These are phyloP conservation scores for Pogonognathellus flavescens DNA, from an alignment of 1,140 invertebrate genomes.

Conservation along the genomic window DNA sequence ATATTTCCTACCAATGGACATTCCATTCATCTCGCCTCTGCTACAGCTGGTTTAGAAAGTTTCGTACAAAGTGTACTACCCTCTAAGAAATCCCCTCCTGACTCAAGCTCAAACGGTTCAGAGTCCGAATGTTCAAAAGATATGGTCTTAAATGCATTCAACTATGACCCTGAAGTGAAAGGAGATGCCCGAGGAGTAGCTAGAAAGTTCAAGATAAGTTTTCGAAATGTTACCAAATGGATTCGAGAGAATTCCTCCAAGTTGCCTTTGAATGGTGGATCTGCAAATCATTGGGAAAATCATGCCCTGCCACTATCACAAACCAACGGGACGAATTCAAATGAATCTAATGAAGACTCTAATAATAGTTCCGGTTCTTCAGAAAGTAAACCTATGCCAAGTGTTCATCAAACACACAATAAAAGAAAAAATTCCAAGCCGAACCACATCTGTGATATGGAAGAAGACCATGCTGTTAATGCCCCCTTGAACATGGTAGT, in stretches of 20 bases:
- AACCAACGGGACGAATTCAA: constrained; percentile 14
- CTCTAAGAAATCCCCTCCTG: constrained; percentile 38
- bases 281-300: neutral
- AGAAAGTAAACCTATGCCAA: constrained; percentile 1
- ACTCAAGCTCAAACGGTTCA: constrained; percentile 23
- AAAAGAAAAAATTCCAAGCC: constrained; percentile 66
- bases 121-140: constrained; percentile 55
- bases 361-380: constrained; percentile 38
- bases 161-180: constrained; percentile 63
- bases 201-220: constrained; percentile 65
- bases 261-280: neutral
- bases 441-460: constrained; percentile 67
- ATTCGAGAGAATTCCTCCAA: constrained; percentile 62
- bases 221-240: constrained; percentile 66
- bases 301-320: neutral
- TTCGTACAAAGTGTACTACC: constrained; percentile 55
- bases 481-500: constrained; percentile 65
- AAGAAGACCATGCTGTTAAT: constrained; percentile 56
- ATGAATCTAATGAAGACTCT: constrained; percentile 14
- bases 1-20: constrained; percentile 53
- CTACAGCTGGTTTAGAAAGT: constrained; percentile 54
- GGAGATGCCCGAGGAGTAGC: constrained; percentile 65
- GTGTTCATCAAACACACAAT: constrained; percentile 51
- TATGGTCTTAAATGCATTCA: constrained; percentile 64
- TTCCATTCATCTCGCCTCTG: neutral